Base-by-base conservation (phyloP, 2,888 invertebrate genomes). In the Acleris holmiana region DNA sequence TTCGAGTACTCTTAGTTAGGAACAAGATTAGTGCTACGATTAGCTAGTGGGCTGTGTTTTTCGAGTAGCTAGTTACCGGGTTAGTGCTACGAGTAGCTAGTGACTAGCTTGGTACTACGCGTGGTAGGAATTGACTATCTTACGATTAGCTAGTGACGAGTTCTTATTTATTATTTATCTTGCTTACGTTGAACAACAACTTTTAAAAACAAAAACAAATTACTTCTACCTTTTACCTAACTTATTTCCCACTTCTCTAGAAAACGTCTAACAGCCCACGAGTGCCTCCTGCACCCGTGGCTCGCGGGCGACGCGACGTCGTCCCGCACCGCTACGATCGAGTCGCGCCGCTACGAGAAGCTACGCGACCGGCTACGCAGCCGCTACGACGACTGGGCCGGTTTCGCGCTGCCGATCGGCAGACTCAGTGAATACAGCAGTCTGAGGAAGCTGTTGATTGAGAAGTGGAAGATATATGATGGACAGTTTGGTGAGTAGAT, bases 241-340 rank as follows among this genome's bases (percentile, higher is more conserved):
- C 8, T 29, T 6, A 19, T 18, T 18, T 40, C 21, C 21, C 23
- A 6, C n/a, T 17, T 21, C 17, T 8, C 3, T 79, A 97, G 97
- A 80, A 98, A 98, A 86, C 97, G 99, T 79, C 96, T 99, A 97
- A 99, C 98, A 0, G 98, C 99, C 0, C 99, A 99, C 93, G 99
- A 99, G 90, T 98, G 99, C 81, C 89, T 99, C 44, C 90, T 98
- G 63, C 99, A 99, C 93, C 93, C 97, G 48, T 99, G 99, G 99
- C 91, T 99, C 74, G 96, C 96, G 61, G 98, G 98, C 48, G 97
- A 97, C 82, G 96, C 96, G 69, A 95, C 95, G 47, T 85, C 86
- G 0, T 93, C 93, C 2, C 93, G 96, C 78, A 97, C 96, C 0
- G 94, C 95, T 69, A 94, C 94, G 70, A 99, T 99, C 80, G 96